Base-by-base conservation (phyloP, 2,113 vertebrate species). In the Crotophaga sulcirostris region DNA sequence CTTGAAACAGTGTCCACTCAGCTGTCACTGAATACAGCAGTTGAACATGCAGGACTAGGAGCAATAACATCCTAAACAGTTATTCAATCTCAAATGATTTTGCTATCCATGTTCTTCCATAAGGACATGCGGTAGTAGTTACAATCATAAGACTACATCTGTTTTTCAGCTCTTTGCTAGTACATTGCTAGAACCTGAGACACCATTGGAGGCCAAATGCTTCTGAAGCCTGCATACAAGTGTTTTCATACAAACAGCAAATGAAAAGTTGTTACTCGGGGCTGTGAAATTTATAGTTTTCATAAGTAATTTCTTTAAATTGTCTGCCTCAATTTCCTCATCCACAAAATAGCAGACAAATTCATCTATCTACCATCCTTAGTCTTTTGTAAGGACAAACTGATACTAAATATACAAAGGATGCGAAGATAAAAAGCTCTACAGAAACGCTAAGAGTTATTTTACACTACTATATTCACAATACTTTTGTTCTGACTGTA, bases 71-170 rank as follows among this genome's bases (percentile, higher is more conserved):
- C 34, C 44, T 69, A 9, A 89, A 63, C 7, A 77, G 15, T 52
- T 59, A 55, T 15, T 74, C 67, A 74, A 7, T n/a, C 70, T 77
- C 55, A 73, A 49, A 45, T 58, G 63, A 51, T 45, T 88, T 47
- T 64, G n/a, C 16, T 77, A 20, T 33, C 33, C 49, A 33, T 52
- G 25, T 25, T 82, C 34, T 59, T 64, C 10, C 21, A 63, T 44
- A 38, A 54, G 36, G 28, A 75, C 13, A 36, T 9, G 74, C 7
- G 2, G 49, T 16, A 63, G 49, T 11, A 79, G 55, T 40, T 68
- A 62, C 0, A 0, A 78, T 15, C 1, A 0, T 54, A 58, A 52
- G 42, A 49, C 29, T 51, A 47, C 38, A 28, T 25, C 42, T 76
- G 60, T 19, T 78, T 66, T 60, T 47, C 40, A 74, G 28, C 11